Base-by-base conservation (phyloP, 2,888 invertebrate genomes). In the Papilio demoleus region DNA sequence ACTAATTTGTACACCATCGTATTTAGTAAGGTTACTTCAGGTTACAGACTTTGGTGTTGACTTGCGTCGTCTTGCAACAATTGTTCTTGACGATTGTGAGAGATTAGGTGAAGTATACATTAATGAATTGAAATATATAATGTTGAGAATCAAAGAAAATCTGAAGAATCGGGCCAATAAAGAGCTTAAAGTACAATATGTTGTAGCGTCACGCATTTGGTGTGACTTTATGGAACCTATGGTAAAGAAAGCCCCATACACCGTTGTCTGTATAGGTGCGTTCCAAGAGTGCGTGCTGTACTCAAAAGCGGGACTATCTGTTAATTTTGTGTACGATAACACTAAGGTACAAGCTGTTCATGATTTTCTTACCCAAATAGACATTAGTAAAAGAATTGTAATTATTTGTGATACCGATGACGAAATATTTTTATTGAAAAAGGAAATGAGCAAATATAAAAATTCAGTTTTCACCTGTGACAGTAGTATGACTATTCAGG, bases 221-320 rank as follows among this genome's bases (percentile, higher is more conserved):
- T 95, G 94, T 38, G 79, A 87, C 17, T 82, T 90, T 12, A 85
- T 97, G 76, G 89, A 93, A 59, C 84, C 90, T 0, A 88, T 96
- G 31, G 88, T 93, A 0, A 88, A 87, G 47, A 89, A 87, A 56
- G 92, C 95, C 17, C 88, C 92, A 0, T 93, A 94, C 76, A 94
- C 96, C 0, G 88, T 95, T 0, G 85, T 97, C 4, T 94, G 95
- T 67, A 95, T 97, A 67, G 94, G 95, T 0, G 95, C 96, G 24
- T 94, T 94, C 74, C 93, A 96, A 74, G 97, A 97, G 86, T 96
- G 96, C 59, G 94, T 96, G 0, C 86, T 96, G 14, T 97, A 96
- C 84, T 95, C 95, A 74, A 93, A 81, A 86, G 93, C 73, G 70
- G 88, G 78, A n/a, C 88, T 87, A 17, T 77, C 84, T 0, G 86